These are phyloP conservation scores for Empidonax alnorum DNA, from an alignment of 2,113 vertebrate genomes.

Conservation along the genomic window DNA sequence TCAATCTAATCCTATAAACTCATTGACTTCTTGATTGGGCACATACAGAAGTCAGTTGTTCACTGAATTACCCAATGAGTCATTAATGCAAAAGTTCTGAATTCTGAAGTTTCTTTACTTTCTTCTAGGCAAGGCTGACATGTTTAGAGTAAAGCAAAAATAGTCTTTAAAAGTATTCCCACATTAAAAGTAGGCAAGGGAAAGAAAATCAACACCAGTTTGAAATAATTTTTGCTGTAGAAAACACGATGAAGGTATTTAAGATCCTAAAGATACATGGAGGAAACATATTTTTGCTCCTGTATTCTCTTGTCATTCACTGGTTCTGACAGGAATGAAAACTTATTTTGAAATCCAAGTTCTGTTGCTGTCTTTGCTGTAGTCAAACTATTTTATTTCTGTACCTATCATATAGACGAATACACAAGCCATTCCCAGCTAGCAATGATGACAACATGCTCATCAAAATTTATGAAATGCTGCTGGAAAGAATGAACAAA, in stretches of 20 bases:
- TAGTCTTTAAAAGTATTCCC: neutral
- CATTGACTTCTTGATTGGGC: neutral
- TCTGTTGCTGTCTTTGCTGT: neutral
- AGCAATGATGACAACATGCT: neutral
- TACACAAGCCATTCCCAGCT: neutral
- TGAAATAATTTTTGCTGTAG: neutral
- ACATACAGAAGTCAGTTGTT: neutral
- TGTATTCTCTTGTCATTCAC: neutral
- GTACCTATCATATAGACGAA: neutral
- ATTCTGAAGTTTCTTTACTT: neutral
- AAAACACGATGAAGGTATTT: neutral
- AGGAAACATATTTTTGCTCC: neutral
- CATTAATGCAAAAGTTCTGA: neutral
- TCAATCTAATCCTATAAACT: neutral
- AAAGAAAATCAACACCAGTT: neutral
- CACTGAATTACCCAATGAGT: neutral
- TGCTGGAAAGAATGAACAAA: neutral
- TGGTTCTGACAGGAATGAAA: neutral
- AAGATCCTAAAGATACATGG: neutral
- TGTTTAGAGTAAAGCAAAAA: neutral
- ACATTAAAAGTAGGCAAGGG: neutral
- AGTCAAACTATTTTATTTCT: neutral
- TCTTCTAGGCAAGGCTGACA: neutral
- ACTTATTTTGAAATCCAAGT: neutral
- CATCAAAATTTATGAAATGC: neutral